These are phyloP conservation scores for Halocynthia roretzi DNA, from an alignment of 23 tunicate genomes.

Conservation along the genomic window DNA sequence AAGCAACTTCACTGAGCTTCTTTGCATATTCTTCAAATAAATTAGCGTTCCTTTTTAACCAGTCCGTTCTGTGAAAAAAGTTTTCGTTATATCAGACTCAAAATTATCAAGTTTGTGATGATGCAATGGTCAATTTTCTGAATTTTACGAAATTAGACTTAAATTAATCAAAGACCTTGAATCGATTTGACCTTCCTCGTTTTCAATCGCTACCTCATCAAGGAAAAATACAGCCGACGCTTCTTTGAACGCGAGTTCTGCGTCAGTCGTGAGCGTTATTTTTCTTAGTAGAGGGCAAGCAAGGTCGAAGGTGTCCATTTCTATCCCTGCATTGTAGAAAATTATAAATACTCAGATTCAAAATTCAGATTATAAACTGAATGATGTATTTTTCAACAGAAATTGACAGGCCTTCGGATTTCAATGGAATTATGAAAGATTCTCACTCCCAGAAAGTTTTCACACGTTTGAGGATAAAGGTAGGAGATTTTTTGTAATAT, in stretches of 20 bases:
- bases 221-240: conserved; percentile 58
- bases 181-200: conserved; percentile 24
- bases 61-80: conserved; percentile 7
- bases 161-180: conserved; percentile 19
- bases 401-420: too few relatives aligned
- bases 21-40: conserved; percentile 40
- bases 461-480: too few relatives aligned
- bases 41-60: conserved; percentile 28
- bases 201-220: conserved; percentile 23
- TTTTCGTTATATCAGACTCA: background rate
- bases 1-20: conserved; percentile 32
- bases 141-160: background rate
- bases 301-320: conserved; percentile 63
- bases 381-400: too few relatives aligned
- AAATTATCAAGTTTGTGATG: background rate
- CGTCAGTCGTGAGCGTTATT: conserved; percentile 20
- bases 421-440: too few relatives aligned
- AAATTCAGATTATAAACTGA: too few relatives aligned
- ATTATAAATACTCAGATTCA: background rate
- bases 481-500: too few relatives aligned
- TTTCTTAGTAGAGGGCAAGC: conserved; percentile 60
- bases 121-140: too few relatives aligned
- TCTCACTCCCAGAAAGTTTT: too few relatives aligned
- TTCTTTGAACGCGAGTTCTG: conserved; percentile 35
- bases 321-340: conserved; percentile 33